Conservation (phyloP, 2,888 invertebrate species). For the Drosophila peninsularis region DNA sequence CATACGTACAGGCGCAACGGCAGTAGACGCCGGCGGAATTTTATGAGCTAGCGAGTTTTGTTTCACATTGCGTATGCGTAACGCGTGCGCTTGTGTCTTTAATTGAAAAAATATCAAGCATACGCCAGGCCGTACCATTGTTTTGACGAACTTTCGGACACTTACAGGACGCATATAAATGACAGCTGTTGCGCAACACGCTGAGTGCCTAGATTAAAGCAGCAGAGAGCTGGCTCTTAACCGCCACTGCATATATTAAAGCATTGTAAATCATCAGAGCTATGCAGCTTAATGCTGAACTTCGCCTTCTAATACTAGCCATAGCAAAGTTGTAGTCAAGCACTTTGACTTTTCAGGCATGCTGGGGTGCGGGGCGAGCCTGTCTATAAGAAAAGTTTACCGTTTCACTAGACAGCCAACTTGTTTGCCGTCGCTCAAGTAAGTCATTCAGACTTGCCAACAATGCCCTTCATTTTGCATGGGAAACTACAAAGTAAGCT, state of each 20-base stretch:
- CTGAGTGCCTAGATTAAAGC: not conserved
- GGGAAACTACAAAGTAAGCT: conserved; percentile 75
- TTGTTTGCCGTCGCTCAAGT: conserved; percentile 42
- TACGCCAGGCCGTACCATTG: conserved; percentile 40
- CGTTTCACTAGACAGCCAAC: conserved; percentile 68
- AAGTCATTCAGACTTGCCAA: conserved; percentile 52
- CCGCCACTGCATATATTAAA: conserved; percentile 2
- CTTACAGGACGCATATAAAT: conserved; percentile 28
- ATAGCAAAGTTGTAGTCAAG: conserved; percentile 24
- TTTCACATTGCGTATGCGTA: conserved; percentile 72
- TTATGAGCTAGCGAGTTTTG: conserved; percentile 66
- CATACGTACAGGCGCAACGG: conserved; percentile 40
- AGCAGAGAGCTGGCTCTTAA: not conserved
- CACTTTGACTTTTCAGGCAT: conserved; percentile 40
- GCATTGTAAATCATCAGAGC: conserved; percentile 11
- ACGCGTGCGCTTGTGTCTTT: conserved; percentile 64
- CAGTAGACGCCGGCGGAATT: conserved; percentile 51
- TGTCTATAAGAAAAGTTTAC: conserved; percentile 66
- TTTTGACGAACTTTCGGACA: conserved; percentile 42
- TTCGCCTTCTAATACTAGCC: conserved; percentile 11
- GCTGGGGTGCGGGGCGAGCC: conserved; percentile 7
- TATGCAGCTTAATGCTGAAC: conserved; percentile 11
- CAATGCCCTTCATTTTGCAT: conserved; percentile 70
- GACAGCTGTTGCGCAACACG: conserved; percentile 48
- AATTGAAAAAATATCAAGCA: conserved; percentile 73